Evolutionary conservation across 2,888 invertebrate genomes (phyloP), one percentile per base, ranked within the genome.

Genomic region (Drosophila koepferae): DNA sequence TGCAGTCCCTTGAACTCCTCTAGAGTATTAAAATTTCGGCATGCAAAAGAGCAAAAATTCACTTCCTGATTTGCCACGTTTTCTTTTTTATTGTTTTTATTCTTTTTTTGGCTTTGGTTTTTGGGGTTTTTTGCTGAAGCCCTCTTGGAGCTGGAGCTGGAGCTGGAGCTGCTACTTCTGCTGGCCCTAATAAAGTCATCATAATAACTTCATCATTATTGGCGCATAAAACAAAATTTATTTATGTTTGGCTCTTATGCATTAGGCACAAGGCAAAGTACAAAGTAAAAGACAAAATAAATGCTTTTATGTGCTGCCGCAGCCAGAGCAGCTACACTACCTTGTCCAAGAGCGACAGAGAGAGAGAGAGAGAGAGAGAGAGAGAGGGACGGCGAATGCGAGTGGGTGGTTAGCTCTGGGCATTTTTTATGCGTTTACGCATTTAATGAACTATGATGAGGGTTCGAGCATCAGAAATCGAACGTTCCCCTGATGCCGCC

Each of bases 401-500:
- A 8, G 40, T 12, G 28, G 18, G 18, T 28, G 9, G 23, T 41
- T 4, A 6, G 23, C 23, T 28, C 16, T 54, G 54, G 36, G 44
- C 53, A 68, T 80, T 78, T 81, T 80, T 83, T 85, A 81, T 82
- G 72, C 65, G 74, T 73, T 77, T 81, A 70, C 79, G 79, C 82
- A 88, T 90, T 90, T 89, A 90, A 90, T 90, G 88, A 86, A 84
- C 79, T 87, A 82, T 89, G 90, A 90, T 89, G 90, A 89, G 90
- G 89, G 89, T 90, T 72, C 55, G 75, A 65, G 72, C 44, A 59
- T 63, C 67, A 55, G 60, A 63, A 72, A 75, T 67, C 72, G 72
- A 75, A 78, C 44, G 62, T 77, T 77, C 77, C 81, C 80, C 61
- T 64, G 83, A 72, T 72, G 74, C 60, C 79, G 59, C n/a, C 74